phyloP scores from a whole-genome alignment of 1,140 invertebrate species.

The Dendroctonus ponderosae region DNA sequence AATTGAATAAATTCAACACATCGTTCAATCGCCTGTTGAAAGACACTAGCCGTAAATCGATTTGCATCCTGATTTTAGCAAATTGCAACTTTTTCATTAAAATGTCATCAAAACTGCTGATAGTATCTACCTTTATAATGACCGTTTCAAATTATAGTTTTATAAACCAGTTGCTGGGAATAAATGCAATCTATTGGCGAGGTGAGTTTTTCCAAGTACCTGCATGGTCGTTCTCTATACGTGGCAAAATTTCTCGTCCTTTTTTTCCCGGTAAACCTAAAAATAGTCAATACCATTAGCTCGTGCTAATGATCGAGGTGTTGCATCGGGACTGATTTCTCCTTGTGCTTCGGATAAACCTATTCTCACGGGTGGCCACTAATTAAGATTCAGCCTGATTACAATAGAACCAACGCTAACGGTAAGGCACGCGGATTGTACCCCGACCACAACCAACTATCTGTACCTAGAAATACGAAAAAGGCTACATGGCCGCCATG shows the following conservation, averaged over 20 bases:
- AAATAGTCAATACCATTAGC: constrained; percentile 47
- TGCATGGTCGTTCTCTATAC: too few relatives aligned
- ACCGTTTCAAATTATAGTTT: too few relatives aligned
- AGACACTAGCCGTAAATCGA: too few relatives aligned
- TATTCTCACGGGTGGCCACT: constrained; percentile 49
- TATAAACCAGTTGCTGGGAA: too few relatives aligned
- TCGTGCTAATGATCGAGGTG: constrained; percentile 48
- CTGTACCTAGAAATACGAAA: constrained; percentile 49
- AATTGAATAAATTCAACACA: too few relatives aligned
- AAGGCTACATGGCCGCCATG: constrained; percentile 45
- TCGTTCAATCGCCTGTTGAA: too few relatives aligned
- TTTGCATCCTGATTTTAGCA: too few relatives aligned
- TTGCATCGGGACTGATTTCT: constrained; percentile 42
- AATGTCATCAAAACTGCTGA: too few relatives aligned
- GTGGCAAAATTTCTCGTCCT: constrained; percentile 7
- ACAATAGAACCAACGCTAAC: constrained; percentile 46
- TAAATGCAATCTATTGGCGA: too few relatives aligned
- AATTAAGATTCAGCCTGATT: constrained; percentile 50
- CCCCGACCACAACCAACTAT: constrained; percentile 43
- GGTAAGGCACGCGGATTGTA: constrained; percentile 45
- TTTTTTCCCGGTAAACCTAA: constrained; percentile 36
- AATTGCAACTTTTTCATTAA: too few relatives aligned
- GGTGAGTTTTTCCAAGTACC: too few relatives aligned
- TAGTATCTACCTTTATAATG: too few relatives aligned
- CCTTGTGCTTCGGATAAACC: constrained; percentile 40